A percentile compares a stretch with the other conserved stretches of the same genome.
phyloP scores from a whole-genome alignment of 2,113 vertebrate genomes.

The Egretta garzetta region DNA sequence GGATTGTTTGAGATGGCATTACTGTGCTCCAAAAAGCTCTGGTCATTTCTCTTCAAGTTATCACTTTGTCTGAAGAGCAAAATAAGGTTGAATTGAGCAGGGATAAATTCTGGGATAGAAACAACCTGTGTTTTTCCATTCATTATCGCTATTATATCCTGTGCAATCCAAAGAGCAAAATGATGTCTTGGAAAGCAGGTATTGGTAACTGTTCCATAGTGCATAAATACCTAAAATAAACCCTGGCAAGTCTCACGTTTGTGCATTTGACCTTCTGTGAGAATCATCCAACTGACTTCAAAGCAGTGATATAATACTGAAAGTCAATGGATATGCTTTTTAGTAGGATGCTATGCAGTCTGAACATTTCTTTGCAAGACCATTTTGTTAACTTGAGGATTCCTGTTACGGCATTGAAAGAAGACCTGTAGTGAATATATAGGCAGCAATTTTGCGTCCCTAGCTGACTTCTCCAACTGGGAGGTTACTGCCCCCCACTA shows the following conservation, averaged over 20 bases:
- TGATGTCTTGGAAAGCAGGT: neutral
- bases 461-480: neutral
- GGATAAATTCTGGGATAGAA: neutral
- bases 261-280: neutral
- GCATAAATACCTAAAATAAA: neutral
- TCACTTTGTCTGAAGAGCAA: neutral
- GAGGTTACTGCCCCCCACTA: neutral
- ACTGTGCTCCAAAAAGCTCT: neutral
- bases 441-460: neutral
- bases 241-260: neutral
- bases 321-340: neutral
- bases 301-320: neutral
- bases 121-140: neutral
- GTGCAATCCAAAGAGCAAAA: neutral
- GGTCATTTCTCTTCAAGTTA: conserved; percentile 40
- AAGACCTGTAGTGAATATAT: neutral
- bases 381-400: neutral
- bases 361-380: neutral
- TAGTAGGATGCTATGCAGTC: neutral
- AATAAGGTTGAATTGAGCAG: neutral
- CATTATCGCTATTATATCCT: neutral
- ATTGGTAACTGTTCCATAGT: neutral
- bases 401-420: neutral
- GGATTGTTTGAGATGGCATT: conserved; percentile 11
- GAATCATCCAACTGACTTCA: neutral